phyloP scores from a whole-genome alignment of 2,797 vertebrate species.

The Acanthurus lineatus region DNA sequence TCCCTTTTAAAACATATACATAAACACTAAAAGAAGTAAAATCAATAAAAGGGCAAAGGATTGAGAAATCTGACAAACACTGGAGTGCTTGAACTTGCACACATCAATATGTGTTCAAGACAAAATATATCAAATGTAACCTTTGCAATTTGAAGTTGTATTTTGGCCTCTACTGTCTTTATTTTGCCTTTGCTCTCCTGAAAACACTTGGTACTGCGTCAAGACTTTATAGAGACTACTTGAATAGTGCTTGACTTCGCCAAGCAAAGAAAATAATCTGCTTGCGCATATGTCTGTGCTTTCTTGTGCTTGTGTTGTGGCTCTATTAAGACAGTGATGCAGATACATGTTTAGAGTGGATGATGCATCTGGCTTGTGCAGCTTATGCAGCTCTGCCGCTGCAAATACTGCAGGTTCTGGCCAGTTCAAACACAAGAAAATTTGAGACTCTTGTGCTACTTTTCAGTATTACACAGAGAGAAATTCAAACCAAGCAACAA shows the following conservation, averaged over 20 bases:
- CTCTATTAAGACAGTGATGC: neutral
- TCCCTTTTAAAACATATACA: no score
- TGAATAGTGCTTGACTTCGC: no score
- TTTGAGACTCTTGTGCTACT: neutral
- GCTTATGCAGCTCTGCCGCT: no score
- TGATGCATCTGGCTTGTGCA: no score
- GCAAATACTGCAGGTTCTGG: neutral
- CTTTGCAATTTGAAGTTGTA: neutral
- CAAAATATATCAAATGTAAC: neutral
- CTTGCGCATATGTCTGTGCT: neutral
- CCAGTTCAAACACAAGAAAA: neutral
- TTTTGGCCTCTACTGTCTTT: neutral
- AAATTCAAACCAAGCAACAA: constrained; percentile 2
- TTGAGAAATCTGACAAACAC: neutral
- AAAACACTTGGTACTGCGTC: neutral
- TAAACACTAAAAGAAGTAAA: neutral
- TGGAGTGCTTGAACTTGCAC: neutral
- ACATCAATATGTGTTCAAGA: neutral
- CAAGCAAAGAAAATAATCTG: neutral
- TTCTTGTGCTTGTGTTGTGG: neutral
- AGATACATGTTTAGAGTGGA: no score
- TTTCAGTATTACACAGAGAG: neutral
- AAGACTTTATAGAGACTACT: neutral
- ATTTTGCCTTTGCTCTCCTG: neutral
- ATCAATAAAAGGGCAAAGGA: neutral